Evolutionary conservation across 2,113 vertebrate genomes (phyloP), one percentile per base, ranked within the genome.

Genomic region (Tichodroma muraria): DNA sequence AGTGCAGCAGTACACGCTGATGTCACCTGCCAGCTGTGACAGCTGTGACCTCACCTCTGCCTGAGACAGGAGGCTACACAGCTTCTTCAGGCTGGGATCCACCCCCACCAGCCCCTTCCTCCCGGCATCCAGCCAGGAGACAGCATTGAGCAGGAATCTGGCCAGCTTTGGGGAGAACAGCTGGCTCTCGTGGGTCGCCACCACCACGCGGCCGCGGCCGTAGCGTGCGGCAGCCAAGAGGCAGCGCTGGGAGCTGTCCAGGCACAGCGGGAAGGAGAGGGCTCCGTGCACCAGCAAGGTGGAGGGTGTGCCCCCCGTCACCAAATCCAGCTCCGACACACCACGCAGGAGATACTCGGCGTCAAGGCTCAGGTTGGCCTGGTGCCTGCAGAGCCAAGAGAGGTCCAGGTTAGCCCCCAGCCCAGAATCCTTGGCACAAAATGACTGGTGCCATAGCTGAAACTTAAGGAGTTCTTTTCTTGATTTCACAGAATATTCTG

Each of bases 1-100:
- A 18, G 95, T 78, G 60, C 98, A 98, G 95, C 98, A 98, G 59
- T 97, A 98, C 35, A 98, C 97, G 0, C 97, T 97, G 3, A 97
- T 61, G 12, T 92, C 86, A 0, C 64, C 60, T 6, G 64, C 61
- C 72, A 98, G 92, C 54, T 76, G 60, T 22, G 97, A 97, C 16
- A 97, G 33, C 87, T 93, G 95, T 0, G 59, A 86, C 15, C 88
- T 94, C 60, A 97, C 80, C 59, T 84, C 86, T 4, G 82, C 92
- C 15, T 73, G 89, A 2, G 96, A 50, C 1, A 98, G 96, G 16
- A 97, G 63, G 17, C 75, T 10, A 6, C 89, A 88, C 45, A 98
- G 54, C 2, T 88, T 71, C 72, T 94, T 33, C 70, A 98, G 75
- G 9, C 92, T 81, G 7, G 96, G 88, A 56, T 96, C 72, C 80